phyloP scores from a whole-genome alignment of 2,888 invertebrate species.

The Calameuta pallipes region DNA sequence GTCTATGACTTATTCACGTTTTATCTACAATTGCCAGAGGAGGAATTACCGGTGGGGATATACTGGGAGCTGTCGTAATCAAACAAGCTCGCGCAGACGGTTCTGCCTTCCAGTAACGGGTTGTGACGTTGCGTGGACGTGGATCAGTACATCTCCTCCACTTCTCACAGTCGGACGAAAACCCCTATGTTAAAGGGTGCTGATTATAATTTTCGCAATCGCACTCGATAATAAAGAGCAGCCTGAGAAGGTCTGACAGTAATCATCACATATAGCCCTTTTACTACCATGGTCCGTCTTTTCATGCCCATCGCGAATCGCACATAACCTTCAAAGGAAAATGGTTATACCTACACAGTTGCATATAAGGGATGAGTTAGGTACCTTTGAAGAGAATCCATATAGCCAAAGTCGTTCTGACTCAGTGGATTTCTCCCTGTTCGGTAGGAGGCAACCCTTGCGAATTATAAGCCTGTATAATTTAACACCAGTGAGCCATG shows the following conservation, averaged over 20 bases:
- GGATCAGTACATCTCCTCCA: not conserved
- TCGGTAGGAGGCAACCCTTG: constrained; percentile 15
- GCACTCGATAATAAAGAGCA: not conserved
- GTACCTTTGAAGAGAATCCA: not conserved
- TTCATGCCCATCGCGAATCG: not conserved
- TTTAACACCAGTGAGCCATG: constrained; percentile 53
- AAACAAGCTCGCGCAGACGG: constrained; percentile 23
- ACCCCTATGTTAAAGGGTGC: not conserved
- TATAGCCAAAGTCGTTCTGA: not conserved
- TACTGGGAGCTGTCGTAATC: constrained; percentile 54
- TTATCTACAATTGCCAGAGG: constrained; percentile 65
- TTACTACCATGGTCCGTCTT: not conserved
- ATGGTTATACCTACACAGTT: not conserved
- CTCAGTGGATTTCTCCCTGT: not conserved
- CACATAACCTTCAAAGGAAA: not conserved
- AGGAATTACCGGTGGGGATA: constrained; percentile 52
- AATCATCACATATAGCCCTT: not conserved
- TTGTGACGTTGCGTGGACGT: not conserved
- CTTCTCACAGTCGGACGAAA: not conserved
- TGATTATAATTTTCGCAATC: not conserved
- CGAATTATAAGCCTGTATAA: constrained; percentile 66
- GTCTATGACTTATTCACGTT: constrained; percentile 65
- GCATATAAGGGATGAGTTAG: not conserved
- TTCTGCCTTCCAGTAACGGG: not conserved
- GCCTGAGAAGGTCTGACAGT: not conserved